Base-by-base conservation (phyloP, 2,888 invertebrate genomes). In the Scrobipalpa costella region DNA sequence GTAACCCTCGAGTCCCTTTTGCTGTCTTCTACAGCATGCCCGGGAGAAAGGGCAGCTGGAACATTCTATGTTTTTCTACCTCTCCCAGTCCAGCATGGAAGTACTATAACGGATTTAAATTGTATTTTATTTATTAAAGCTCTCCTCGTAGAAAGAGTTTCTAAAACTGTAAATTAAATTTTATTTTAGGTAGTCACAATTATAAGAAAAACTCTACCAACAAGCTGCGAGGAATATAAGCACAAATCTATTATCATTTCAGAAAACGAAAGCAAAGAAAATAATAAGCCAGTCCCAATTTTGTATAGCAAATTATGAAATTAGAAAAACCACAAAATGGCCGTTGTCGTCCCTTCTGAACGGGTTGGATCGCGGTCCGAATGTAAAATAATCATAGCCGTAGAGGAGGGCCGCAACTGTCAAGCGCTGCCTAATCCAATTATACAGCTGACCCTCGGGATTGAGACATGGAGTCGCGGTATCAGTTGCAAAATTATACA, bases 391-490 rank as follows among this genome's bases (percentile, higher is more conserved):
- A 21, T 21, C 44, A 44, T 50, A 13, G 33, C 34, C 40, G 52
- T 62, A 55, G 52, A 13, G 5, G 40, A 21, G 17, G 13, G 59
- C 44, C 61, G 7, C 61, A 62, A 62, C 55, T 62, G 61, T 62
- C 61, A 62, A 38, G 21, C 52, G 38, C 40, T 55, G 52, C 61
- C 61, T 62, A 62, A 62, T 62, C 61, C 61, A 62, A 62, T 62
- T 55, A 60, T 55, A 62, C 27, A 52, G 9, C 38, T 3, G 50
- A 27, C 61, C 61, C 36, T 40, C 3, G 11, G 61, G 19, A 61
- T 61, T 34, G 50, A 61, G 59, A 59, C 13, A 21, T 58, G 15
- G 36, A 1, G 2, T 1, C 36, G 36, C 36, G 36, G 44, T 15
- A 44, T 44, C 15, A 44, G n/a, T n/a, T 44, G 15, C n/a, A n/a